These are phyloP conservation scores for Phytoseiulus persimilis DNA, from an alignment of 2,888 invertebrate genomes.

Conservation along the genomic window DNA sequence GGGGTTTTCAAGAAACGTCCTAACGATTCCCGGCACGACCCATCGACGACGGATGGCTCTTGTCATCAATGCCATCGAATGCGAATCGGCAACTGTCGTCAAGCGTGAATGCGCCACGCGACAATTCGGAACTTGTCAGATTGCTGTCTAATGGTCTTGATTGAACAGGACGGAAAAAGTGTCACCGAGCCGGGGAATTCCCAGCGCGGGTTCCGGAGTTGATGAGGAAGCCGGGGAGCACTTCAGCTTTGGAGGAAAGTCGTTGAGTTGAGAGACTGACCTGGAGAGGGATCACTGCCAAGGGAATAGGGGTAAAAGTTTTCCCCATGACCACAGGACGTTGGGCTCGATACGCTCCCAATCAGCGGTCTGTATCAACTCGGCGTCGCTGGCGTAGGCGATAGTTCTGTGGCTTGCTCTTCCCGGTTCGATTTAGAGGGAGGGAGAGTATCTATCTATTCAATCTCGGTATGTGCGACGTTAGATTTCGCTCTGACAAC, in stretches of 20 bases:
- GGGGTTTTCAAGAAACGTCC: not conserved
- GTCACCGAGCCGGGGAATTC: not conserved
- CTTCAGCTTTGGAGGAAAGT: no score
- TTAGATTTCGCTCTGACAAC: not conserved
- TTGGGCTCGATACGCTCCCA: no score
- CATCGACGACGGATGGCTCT: not conserved
- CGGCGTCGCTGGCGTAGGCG: not conserved
- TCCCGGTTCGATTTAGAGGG: not conserved
- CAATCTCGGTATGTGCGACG: not conserved
- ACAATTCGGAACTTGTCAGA: not conserved
- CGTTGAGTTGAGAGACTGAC: no score
- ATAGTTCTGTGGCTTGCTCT: not conserved
- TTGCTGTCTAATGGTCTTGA: not conserved
- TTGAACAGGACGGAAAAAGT: not conserved
- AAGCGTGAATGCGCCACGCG: not conserved
- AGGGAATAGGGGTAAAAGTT: not conserved
- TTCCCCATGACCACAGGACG: not conserved
- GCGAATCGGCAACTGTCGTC: not conserved
- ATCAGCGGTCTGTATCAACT: no score
- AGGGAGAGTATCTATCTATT: not conserved
- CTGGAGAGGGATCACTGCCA: no score
- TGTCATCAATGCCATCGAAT: not conserved
- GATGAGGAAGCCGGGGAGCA: no score
- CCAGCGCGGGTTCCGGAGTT: no score
- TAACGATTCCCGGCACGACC: not conserved